Base-by-base conservation (phyloP, 2,797 vertebrate genomes). In the Melanotaenia maccullochi region DNA sequence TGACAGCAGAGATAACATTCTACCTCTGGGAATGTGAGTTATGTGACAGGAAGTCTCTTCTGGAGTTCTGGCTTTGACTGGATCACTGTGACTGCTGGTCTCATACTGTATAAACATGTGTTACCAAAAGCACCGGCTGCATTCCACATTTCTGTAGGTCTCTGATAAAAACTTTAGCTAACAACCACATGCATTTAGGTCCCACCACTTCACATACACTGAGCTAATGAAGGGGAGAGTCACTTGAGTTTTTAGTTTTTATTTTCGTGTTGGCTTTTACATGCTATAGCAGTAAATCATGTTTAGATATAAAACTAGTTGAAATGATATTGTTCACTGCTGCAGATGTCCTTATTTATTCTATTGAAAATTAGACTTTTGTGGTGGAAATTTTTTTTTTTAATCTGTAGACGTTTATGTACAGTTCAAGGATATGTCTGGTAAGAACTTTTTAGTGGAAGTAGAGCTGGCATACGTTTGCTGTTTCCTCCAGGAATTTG, bases 11-110 rank as follows among this genome's bases (percentile, higher is more conserved):
- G 73, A 79, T 74, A 72, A 61, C 3, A 12, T 38, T 68, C 71
- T 71, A 75, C 71, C 65, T 81, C 73, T 78, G 81, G 81, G 81
- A 87, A 85, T 75, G 78, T 79, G 78, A 83, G 79, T 81, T 85
- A 78, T 86, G 71, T 83, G 85, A 87, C 78, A 83, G 81, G 80
- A 85, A 84, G 84, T 82, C 71, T 85, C 71, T 67, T 76, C 65
- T 79, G 71, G 62, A 74, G 64, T 68, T 72, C 47, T 72, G 84
- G 71, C 70, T 76, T 63, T 70, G 68, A 72, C 61, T 22, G 64
- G 69, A 86, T 85, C 57, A 51, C 42, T 64, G 56, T 20, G 60
- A 81, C 80, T 74, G 57, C 81, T 38, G 66, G 38, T 82, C 74
- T 65, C 68, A 8, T 66, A 79, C 66, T 70, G 68, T 82, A 77